Evolutionary conservation across 2,888 invertebrate species (phyloP), one percentile per base, ranked within the genome.

Genomic region (Perizoma flavofasciatum): DNA sequence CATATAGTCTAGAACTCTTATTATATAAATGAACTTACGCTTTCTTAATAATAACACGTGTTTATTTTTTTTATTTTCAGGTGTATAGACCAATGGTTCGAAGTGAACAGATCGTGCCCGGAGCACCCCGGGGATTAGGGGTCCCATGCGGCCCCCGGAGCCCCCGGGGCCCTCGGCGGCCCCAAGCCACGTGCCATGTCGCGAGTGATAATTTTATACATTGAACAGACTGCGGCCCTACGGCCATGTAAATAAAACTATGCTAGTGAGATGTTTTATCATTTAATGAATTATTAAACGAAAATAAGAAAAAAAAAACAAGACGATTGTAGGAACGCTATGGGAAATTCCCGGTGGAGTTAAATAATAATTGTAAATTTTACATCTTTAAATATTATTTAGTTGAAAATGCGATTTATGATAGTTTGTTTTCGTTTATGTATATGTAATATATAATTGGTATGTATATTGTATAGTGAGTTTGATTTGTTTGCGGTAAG

Each of bases 31-130:
- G 22, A 22, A 22, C 22, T 22, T 22, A 22, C 22, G 22, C 22
- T 22, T 22, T 22, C 22, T 37, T 1, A 4, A 44, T 22, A 1
- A 10, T 44, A 66, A 68, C 37, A 8, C 43, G 22, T 33, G 6
- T 11, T 66, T 69, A 71, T 49, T 10, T 77, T 10, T 77, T 5
- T 22, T 72, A 55, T 65, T 94, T 96, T 50, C 94, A 99, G 98
- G 89, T 99, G 99, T 94, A 99, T 99, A 93, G 99, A 99, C 94
- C 96, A 97, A 93, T 99, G 99, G 99, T 99, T 99, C 93, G 97
- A 98, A 92, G 97, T 98, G 87, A 99, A 99, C 94, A 96, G 99
- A 91, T 98, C 98, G 82, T 99, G 99, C 93, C 99, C 99, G 55
- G 99, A 99, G 92, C 99, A 99, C 93, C 99, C 99, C 75, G 97